These are phyloP conservation scores for Hydrozoanthus tunicans DNA, from an alignment of 64 coral and sea anemone genomes.

Conservation along the genomic window DNA sequence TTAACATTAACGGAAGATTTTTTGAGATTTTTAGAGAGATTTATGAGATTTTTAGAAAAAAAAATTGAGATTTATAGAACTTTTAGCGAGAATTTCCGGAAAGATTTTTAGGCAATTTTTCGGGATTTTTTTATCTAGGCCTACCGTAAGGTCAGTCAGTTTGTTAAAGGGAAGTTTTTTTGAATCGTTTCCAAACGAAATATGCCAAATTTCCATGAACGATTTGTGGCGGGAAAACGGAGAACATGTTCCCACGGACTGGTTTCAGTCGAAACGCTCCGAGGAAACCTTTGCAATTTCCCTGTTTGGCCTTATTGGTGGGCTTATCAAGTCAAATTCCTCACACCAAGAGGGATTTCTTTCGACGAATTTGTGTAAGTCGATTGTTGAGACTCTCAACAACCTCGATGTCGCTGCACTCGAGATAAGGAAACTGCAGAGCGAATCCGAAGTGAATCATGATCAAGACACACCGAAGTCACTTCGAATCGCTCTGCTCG, in stretches of 20 bases:
- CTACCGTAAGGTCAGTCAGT: too few relatives aligned
- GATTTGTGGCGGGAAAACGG: slow-evolving; percentile 67
- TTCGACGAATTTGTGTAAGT: background rate
- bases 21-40: too few relatives aligned
- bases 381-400: slow-evolving; percentile 26
- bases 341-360: slow-evolving; percentile 22
- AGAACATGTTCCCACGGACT: slow-evolving; percentile 7
- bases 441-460: background rate
- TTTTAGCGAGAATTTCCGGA: too few relatives aligned
- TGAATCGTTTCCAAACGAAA: too few relatives aligned
- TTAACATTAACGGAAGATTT: too few relatives aligned
- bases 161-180: too few relatives aligned
- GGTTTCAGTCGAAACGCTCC: slow-evolving; percentile 9
- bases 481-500: slow-evolving; percentile 30
- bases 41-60: too few relatives aligned
- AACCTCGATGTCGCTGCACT: slow-evolving; percentile 11
- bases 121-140: too few relatives aligned
- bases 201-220: too few relatives aligned
- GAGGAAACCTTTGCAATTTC: slow-evolving; percentile 35
- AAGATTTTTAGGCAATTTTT: too few relatives aligned
- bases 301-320: slow-evolving; percentile 54
- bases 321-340: slow-evolving; percentile 26
- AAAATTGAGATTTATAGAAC: too few relatives aligned
- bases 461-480: slow-evolving; percentile 26
- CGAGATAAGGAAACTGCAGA: background rate